Evolutionary conservation across 2,888 invertebrate species (phyloP).

Genomic region (Cremastinae sp.): DNA sequence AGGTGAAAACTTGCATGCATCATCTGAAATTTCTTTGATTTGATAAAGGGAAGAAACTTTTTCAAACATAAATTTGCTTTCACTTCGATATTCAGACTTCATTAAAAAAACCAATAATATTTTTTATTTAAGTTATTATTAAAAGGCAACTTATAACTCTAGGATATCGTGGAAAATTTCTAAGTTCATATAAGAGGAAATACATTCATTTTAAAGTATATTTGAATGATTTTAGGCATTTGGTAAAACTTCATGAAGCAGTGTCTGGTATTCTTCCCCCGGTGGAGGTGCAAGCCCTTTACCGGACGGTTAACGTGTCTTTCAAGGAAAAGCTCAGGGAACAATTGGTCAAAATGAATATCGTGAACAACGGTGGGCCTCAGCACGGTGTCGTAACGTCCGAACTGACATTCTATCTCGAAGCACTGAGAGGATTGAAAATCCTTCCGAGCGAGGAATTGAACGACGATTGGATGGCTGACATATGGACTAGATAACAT

Average conservation of each 20-base stretch:
- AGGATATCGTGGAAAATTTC: no score
- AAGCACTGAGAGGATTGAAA: conserved; percentile 90
- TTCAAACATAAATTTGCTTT: no score
- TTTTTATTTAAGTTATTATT: no score
- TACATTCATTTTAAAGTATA: no score
- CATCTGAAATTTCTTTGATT: no score
- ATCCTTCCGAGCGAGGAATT: conserved; percentile 88
- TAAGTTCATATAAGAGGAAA: no score
- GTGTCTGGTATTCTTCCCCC: conserved; percentile 92
- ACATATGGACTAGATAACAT: conserved; percentile 89
- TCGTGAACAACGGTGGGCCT: conserved; percentile 97
- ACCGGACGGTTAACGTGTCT: conserved; percentile 89
- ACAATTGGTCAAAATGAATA: conserved; percentile 91
- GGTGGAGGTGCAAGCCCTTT: conserved; percentile 88
- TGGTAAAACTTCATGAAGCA: conserved; percentile 95
- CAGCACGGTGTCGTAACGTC: conserved; percentile 97
- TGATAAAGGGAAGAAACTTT: no score
- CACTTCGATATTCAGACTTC: no score
- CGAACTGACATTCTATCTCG: conserved; percentile 94
- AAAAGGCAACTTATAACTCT: no score
- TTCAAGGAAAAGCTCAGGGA: conserved; percentile 94
- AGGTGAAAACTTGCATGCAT: no score
- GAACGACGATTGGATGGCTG: conserved; percentile 89
- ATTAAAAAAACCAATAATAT: no score
- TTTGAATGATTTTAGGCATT: conserved; percentile 82